A percentile compares a stretch with the other conserved stretches of the same genome.
Conservation (phyloP, 2,888 invertebrate species). For the Cephus sareptanus region DNA sequence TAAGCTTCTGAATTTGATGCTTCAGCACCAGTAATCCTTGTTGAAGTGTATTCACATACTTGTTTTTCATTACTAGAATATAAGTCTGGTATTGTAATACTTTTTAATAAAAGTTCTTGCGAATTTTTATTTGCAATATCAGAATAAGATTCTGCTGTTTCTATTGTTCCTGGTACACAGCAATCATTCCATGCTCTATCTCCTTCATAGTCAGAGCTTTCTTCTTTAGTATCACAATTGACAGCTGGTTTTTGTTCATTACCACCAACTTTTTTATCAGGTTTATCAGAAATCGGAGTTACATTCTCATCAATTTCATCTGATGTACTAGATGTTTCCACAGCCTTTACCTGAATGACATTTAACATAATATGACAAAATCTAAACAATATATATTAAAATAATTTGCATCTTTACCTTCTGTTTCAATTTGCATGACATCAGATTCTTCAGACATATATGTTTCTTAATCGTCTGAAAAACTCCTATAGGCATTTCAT, state of each 20-base stretch:
- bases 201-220: background rate
- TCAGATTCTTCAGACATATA: slow-evolving; percentile 39
- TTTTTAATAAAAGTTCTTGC: background rate
- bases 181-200: background rate
- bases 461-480: slow-evolving; percentile 46
- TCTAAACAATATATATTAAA: background rate
- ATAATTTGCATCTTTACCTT: slow-evolving; percentile 35
- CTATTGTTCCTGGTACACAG: background rate
- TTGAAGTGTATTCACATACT: background rate
- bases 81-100: background rate
- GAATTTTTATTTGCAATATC: background rate
- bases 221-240: background rate
- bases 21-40: background rate
- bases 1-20: background rate
- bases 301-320: slow-evolving; percentile 4
- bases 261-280: background rate
- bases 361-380: background rate
- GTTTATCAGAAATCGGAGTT: slow-evolving; percentile 2
- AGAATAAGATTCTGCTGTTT: background rate
- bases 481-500: slow-evolving; percentile 34
- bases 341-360: slow-evolving; percentile 25
- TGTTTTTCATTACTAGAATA: background rate
- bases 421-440: slow-evolving; percentile 40
- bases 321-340: slow-evolving; percentile 20
- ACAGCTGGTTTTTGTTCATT: background rate